Evolutionary conservation across 2,113 vertebrate species (phyloP).

Genomic region (Chamaea fasciata): DNA sequence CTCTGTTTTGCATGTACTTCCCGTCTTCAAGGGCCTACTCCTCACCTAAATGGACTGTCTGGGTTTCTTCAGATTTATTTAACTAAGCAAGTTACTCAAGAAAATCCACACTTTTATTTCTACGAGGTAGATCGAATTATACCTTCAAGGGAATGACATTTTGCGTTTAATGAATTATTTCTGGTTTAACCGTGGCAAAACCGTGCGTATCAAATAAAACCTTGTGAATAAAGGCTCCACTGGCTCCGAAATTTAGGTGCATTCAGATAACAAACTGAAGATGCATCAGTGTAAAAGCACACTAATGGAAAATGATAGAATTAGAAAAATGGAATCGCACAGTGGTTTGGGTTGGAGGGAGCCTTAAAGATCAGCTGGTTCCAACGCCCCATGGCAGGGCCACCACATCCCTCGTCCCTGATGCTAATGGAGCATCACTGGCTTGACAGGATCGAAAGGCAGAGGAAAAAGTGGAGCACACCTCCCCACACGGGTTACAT

Average conservation of each 20-base stretch:
- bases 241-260: neutral
- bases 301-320: neutral
- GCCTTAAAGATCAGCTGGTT: neutral
- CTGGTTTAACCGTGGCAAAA: neutral
- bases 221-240: neutral
- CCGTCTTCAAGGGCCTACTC: neutral
- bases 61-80: neutral
- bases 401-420: neutral
- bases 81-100: neutral
- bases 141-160: neutral
- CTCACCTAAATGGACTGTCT: neutral
- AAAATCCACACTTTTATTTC: neutral
- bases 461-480: neutral
- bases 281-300: neutral
- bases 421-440: neutral
- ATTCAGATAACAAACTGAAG: neutral
- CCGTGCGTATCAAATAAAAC: accelerated
- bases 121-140: neutral
- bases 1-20: neutral
- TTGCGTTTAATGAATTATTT: neutral
- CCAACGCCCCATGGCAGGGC: neutral
- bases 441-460: accelerated
- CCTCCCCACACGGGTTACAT: neutral
- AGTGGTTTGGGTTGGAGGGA: neutral
- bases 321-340: neutral